These are phyloP conservation scores for Flexamia atlantica DNA, from an alignment of 2,888 invertebrate species.

Conservation along the genomic window DNA sequence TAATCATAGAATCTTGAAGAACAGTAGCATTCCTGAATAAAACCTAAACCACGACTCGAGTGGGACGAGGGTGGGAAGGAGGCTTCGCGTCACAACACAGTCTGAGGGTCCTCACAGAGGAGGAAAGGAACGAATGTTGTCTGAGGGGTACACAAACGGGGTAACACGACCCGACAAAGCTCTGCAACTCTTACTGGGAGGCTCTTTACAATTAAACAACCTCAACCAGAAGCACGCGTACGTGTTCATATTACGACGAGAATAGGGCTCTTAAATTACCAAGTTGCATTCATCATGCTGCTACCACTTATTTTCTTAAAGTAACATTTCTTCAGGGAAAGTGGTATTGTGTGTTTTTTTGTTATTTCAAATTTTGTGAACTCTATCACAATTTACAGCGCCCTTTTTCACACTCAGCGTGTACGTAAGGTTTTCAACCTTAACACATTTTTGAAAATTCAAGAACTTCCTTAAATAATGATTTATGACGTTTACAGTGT, in stretches of 20 bases:
- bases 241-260: background rate
- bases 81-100: background rate
- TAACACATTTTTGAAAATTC: too few relatives aligned
- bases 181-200: background rate
- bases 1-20: too few relatives aligned
- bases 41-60: background rate
- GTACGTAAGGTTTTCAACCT: too few relatives aligned
- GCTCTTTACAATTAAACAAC: background rate
- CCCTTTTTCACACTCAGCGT: too few relatives aligned
- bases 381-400: too few relatives aligned
- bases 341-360: too few relatives aligned
- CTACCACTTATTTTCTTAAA: background rate
- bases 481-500: too few relatives aligned
- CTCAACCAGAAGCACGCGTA: background rate
- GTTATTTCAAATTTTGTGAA: too few relatives aligned
- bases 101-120: background rate
- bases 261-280: background rate
- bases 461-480: too few relatives aligned
- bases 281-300: background rate
- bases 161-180: background rate
- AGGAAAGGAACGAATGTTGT: background rate
- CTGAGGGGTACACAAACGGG: conserved; percentile 6
- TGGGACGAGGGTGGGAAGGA: background rate
- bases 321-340: too few relatives aligned
- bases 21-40: too few relatives aligned